These are phyloP conservation scores for Dasyurus viverrinus DNA, from an alignment of 2,113 vertebrate species.

Conservation along the genomic window DNA sequence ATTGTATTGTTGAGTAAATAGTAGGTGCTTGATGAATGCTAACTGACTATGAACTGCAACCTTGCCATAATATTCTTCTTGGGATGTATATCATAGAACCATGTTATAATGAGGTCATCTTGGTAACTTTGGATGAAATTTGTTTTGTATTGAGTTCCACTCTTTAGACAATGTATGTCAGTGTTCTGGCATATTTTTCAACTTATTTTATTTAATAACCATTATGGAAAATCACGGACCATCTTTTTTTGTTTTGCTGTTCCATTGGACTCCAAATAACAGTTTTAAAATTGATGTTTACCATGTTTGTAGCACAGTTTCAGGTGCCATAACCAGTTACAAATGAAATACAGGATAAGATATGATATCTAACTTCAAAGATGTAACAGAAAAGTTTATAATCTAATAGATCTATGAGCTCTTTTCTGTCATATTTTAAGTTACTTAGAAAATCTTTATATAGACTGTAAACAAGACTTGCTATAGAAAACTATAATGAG, in stretches of 20 bases:
- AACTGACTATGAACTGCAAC: background rate
- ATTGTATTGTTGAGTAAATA: background rate
- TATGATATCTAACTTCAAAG: conserved; percentile 4
- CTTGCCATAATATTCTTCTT: background rate
- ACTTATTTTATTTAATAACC: background rate
- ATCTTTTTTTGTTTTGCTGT: conserved; percentile 36
- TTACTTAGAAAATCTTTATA: background rate
- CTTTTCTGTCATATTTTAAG: conserved; percentile 29
- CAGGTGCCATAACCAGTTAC: background rate
- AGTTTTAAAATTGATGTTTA: background rate
- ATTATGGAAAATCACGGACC: background rate
- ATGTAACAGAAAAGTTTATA: background rate
- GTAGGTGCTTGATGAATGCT: background rate
- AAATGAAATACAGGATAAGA: background rate
- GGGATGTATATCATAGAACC: conserved; percentile 1
- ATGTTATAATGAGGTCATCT: conserved; percentile 4
- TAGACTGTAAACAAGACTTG: no score
- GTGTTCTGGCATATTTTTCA: background rate
- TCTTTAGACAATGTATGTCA: background rate
- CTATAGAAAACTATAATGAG: background rate
- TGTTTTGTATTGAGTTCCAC: background rate
- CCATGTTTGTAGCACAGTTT: background rate
- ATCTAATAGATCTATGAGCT: background rate
- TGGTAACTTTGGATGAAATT: background rate
- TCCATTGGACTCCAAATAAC: conserved; percentile 15